These are phyloP conservation scores for Nasonia longicornis DNA, from an alignment of 1,140 invertebrate species.

Conservation along the genomic window DNA sequence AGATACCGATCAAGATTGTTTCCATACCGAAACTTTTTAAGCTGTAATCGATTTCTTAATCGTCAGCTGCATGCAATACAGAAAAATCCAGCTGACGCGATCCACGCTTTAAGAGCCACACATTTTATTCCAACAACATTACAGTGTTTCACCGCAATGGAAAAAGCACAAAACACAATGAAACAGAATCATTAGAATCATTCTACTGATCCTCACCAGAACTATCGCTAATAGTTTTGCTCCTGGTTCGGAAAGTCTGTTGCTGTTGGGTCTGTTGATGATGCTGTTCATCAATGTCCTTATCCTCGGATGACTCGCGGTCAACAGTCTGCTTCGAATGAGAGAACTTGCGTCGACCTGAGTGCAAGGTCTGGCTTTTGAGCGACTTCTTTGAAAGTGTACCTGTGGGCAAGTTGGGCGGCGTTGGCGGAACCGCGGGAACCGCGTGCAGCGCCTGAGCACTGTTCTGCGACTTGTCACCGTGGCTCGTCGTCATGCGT, in stretches of 20 bases:
- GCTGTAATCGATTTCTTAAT: neutral
- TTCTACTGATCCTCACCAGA: slow-evolving; percentile 72
- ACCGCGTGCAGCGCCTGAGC: slow-evolving; percentile 50
- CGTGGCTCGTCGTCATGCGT: slow-evolving; percentile 62
- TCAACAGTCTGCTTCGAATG: slow-evolving; percentile 92
- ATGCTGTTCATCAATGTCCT: slow-evolving; percentile 59
- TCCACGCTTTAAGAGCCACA: neutral
- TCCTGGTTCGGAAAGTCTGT: slow-evolving; percentile 81
- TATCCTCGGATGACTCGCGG: slow-evolving; percentile 74
- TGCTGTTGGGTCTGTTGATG: slow-evolving; percentile 65
- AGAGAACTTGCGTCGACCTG: slow-evolving; percentile 79
- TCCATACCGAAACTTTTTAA: neutral
- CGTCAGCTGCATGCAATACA: neutral
- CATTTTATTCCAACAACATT: neutral
- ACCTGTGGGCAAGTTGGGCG: slow-evolving; percentile 46
- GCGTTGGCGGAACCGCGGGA: slow-evolving; percentile 59
- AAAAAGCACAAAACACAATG: neutral
- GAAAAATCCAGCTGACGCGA: neutral
- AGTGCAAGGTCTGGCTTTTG: slow-evolving; percentile 73
- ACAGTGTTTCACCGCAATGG: slow-evolving; percentile 5
- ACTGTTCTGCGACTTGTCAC: slow-evolving; percentile 65
- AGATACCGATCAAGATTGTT: neutral
- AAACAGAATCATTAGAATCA: neutral
- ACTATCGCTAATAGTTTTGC: slow-evolving; percentile 89
- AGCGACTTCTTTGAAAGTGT: slow-evolving; percentile 63